A percentile compares a stretch with the other conserved stretches of the same genome.
These are phyloP conservation scores for Clupea harengus DNA, from an alignment of 2,113 vertebrate species.

Conservation along the genomic window DNA sequence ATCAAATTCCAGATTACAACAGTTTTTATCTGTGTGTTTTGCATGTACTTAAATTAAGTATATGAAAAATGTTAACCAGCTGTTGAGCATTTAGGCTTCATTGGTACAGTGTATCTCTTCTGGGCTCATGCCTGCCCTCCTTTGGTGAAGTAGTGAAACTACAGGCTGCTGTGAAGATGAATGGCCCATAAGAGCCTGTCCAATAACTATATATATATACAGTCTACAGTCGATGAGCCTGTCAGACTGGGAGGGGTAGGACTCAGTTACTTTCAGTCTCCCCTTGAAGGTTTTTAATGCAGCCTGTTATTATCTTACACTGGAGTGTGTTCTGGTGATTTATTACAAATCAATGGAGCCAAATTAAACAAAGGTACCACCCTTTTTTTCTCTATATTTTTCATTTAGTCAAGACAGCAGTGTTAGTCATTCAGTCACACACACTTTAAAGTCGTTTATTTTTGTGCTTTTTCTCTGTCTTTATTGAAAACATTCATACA, in stretches of 20 bases:
- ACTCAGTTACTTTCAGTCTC: neutral
- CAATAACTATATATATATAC: too few relatives aligned
- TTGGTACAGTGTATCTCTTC: neutral
- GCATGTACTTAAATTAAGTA: neutral
- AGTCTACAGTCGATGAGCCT: neutral
- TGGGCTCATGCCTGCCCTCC: neutral
- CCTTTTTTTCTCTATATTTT: neutral
- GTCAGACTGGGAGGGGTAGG: neutral
- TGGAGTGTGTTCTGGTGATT: neutral
- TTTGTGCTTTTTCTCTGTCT: conserved; percentile 7
- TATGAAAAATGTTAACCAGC: neutral
- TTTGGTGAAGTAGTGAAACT: neutral
- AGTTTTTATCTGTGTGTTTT: neutral
- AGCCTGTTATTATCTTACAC: neutral
- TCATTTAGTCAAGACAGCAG: neutral
- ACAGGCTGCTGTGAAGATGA: neutral
- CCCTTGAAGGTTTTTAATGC: conserved; percentile 5
- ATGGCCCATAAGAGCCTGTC: neutral
- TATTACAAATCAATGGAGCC: neutral
- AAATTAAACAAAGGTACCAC: neutral
- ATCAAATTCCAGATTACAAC: neutral
- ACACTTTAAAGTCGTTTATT: neutral
- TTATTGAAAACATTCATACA: neutral
- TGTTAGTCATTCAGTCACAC: neutral
- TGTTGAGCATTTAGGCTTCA: neutral